phyloP scores from a whole-genome alignment of 2,113 vertebrate genomes.

The Hippolais icterina region DNA sequence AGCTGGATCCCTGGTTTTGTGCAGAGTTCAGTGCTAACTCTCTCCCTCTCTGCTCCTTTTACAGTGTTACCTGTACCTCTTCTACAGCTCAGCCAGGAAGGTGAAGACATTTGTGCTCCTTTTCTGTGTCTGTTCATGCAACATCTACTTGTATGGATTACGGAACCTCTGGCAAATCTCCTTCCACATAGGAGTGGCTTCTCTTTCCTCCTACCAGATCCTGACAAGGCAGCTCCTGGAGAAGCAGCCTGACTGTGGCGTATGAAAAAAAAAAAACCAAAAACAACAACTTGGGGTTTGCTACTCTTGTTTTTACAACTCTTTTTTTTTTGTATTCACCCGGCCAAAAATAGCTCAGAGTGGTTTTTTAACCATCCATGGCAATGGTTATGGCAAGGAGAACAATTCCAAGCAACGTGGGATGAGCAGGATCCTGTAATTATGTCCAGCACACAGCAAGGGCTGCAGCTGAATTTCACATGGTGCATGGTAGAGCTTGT shows the following conservation, averaged over 20 bases:
- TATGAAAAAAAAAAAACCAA: conserved; percentile 75
- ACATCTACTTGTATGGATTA: conserved; percentile 83
- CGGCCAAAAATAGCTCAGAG: neutral
- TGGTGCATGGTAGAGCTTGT: neutral
- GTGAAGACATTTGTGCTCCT: conserved; percentile 79
- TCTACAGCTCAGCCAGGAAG: conserved; percentile 84
- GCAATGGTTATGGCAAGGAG: neutral
- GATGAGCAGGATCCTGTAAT: neutral
- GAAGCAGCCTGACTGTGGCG: conserved; percentile 80
- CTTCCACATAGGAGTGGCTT: conserved; percentile 88
- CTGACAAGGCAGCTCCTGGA: conserved; percentile 83
- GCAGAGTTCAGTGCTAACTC: neutral
- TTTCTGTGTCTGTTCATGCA: conserved; percentile 81
- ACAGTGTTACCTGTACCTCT: conserved; percentile 93
- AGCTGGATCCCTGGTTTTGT: neutral
- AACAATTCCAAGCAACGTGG: neutral
- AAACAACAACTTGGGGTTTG: neutral
- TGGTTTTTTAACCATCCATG: neutral
- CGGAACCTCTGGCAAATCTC: conserved; percentile 89
- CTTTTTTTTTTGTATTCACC: neutral
- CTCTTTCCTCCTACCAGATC: conserved; percentile 84
- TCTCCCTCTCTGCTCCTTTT: neutral
- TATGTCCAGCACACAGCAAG: neutral
- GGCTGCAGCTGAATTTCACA: neutral
- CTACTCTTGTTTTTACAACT: neutral